These are phyloP conservation scores for Pentalonia nigronervosa DNA, from an alignment of 1,140 invertebrate genomes.

Conservation along the genomic window DNA sequence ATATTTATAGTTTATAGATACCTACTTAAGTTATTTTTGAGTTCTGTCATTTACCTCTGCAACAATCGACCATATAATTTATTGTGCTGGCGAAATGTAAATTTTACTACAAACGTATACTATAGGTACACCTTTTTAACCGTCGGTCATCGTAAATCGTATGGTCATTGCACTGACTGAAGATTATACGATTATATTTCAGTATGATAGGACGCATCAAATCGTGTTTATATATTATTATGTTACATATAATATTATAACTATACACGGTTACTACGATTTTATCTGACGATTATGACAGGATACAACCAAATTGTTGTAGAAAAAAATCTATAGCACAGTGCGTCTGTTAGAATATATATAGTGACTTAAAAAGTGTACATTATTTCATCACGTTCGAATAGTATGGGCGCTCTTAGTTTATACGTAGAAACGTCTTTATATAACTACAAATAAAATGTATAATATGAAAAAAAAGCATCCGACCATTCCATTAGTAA, in stretches of 20 bases:
- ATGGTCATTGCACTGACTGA: constrained; percentile 28
- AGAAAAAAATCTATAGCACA: background rate
- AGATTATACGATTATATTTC: constrained; percentile 41
- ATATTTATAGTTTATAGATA: background rate
- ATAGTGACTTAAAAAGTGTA: background rate
- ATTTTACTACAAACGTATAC: background rate
- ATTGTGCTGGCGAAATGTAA: background rate
- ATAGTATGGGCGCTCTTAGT: background rate
- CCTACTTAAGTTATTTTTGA: background rate
- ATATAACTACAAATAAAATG: background rate
- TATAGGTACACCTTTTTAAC: background rate
- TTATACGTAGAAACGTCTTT: background rate
- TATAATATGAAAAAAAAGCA: background rate
- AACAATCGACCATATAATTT: background rate
- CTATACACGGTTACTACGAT: constrained; percentile 15
- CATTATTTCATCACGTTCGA: background rate
- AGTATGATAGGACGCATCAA: constrained; percentile 12
- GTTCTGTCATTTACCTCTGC: background rate
- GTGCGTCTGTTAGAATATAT: too few species aligned
- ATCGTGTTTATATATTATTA: background rate
- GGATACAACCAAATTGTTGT: constrained; percentile 35
- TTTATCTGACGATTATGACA: constrained; percentile 28
- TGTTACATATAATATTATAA: background rate
- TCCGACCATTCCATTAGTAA: background rate
- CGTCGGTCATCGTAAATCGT: background rate